A percentile compares a stretch with the other conserved stretches of the same genome.
Conservation (phyloP, 1,140 invertebrate species). For the Dolichoris vasculosae region DNA sequence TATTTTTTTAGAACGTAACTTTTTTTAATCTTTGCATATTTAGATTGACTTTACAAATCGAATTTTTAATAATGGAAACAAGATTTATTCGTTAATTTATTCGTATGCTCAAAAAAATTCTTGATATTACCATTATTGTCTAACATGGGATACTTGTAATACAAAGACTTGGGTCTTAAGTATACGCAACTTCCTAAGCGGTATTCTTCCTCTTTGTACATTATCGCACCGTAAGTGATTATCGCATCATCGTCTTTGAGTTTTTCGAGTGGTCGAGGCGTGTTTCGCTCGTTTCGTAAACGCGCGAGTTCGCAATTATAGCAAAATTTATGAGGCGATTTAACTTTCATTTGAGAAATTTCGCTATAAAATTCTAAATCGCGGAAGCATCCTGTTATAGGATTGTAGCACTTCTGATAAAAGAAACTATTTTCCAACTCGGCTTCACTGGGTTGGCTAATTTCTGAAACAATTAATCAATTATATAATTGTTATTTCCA, state of each 20-base stretch:
- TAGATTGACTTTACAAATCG: too few species aligned
- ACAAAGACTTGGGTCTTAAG: conserved; percentile 80
- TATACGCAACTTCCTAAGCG: conserved; percentile 82
- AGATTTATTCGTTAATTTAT: too few species aligned
- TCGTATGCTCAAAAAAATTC: too few species aligned
- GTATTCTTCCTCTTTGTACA: conserved; percentile 76
- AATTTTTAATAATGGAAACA: too few species aligned
- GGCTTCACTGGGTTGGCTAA: too few species aligned
- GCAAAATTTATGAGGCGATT: not conserved
- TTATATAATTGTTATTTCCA: too few species aligned
- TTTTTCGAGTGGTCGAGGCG: conserved; percentile 43
- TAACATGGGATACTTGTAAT: conserved; percentile 75
- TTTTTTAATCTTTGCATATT: too few species aligned
- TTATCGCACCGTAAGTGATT: conserved; percentile 58
- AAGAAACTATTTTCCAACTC: conserved; percentile 64
- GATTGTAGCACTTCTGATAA: conserved; percentile 32
- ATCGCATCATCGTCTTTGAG: conserved; percentile 51
- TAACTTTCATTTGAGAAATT: not conserved
- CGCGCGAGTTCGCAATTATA: not conserved
- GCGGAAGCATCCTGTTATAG: not conserved
- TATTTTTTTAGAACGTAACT: too few species aligned
- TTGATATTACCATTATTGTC: conserved; percentile 61
- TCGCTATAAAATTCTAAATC: not conserved
- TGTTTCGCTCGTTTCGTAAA: not conserved
- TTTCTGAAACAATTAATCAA: too few species aligned